Base-by-base conservation (phyloP, 92 coral and sea anemone genomes). In the Epizoanthus rinbou region DNA sequence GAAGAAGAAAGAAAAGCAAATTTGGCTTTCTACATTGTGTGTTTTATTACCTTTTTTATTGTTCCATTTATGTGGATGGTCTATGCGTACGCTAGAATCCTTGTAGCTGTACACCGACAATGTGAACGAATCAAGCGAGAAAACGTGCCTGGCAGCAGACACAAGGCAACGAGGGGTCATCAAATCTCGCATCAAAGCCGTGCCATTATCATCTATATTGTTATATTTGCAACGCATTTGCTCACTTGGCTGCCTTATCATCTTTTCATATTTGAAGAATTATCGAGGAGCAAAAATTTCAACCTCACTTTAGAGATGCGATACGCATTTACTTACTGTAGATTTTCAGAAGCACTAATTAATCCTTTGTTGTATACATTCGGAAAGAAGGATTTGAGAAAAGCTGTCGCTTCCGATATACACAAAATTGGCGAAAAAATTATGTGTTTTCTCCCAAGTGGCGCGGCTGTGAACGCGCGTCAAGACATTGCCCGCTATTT, bases 311-410 rank as follows among this genome's bases (percentile, higher is more conserved):
- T 16, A 3, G 0, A 62, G 57, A 43, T 43, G 58, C 43, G 1
- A 19, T 43, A 78, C 15, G 9, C 41, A 3, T 22, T 78, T 5
- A 24, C 57, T 13, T 78, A 78, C 50, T 78, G 82, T 22, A 41
- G 82, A 39, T 78, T 78, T 41, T 60, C 66, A 22, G 82, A 78
- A 19, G 57, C 82, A 21, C 56, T 78, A 11, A 4, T 78, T 4
- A 78, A 78, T 78, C 82, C 82, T 8, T 17, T 78, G 21, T 24
- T 78, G 22, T 78, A 78, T 16, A 78, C 82, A 41, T 39, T 78
- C 60, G 82, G 82, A n/a, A 78, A 78, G 57, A 62, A 43, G 6
- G 82, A 78, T 59, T 23, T 78, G 57, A 60, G 71, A 14, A 78
- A 62, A 43, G 82, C 82, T 1, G 71, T 78, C 33, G 16, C 56